These are phyloP conservation scores for Pogonognathellus flavescens DNA, from an alignment of 1,140 invertebrate genomes.

Conservation along the genomic window DNA sequence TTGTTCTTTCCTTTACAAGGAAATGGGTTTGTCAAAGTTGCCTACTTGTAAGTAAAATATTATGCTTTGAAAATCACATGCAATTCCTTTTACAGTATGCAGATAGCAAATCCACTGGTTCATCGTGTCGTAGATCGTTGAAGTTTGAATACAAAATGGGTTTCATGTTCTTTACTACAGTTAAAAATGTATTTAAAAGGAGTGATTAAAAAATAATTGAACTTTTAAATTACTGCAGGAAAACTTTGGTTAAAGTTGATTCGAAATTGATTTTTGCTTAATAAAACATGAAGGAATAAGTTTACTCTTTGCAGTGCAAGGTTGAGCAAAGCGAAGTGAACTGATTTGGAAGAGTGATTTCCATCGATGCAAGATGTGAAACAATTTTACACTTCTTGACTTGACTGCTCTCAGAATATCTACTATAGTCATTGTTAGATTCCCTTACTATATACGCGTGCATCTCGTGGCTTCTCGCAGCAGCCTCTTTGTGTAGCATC, in stretches of 20 bases:
- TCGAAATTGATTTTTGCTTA: no score
- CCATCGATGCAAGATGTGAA: constrained; percentile 16
- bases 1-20: neutral
- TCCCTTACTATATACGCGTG: neutral
- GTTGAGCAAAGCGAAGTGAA: neutral
- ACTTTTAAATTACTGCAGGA: neutral
- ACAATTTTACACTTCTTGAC: constrained; percentile 36
- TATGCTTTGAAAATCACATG: no score
- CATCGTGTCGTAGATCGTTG: no score
- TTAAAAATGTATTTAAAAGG: no score
- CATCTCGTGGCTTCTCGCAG: neutral
- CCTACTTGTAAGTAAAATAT: neutral
- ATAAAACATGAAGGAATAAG: neutral
- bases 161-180: no score
- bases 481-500: neutral
- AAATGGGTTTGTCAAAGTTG: neutral
- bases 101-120: no score
- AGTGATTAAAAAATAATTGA: neutral
- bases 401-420: neutral
- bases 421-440: no score
- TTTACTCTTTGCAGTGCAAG: neutral
- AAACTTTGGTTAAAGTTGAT: neutral
- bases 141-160: no score
- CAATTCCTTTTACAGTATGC: no score
- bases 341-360: constrained; percentile 27